A percentile compares a stretch with the other conserved stretches of the same genome.
phyloP scores from a whole-genome alignment of 2,888 invertebrate species.

The Lepidonotus clava region DNA sequence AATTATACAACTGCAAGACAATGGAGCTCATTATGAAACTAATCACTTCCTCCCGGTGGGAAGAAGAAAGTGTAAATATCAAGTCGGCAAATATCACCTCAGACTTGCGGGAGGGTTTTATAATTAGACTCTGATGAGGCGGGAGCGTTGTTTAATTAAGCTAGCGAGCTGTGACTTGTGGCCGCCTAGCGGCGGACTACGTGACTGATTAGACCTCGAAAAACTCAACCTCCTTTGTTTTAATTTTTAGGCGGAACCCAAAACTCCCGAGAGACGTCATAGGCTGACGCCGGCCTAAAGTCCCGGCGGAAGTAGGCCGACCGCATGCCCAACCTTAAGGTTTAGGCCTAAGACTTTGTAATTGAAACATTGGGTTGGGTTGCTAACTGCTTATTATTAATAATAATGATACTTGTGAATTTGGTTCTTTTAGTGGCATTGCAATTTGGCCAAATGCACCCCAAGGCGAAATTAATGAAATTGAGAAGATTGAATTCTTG shows the following conservation, averaged over 20 bases:
- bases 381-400: no score
- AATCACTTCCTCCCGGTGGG: conserved; percentile 23
- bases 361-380: no score
- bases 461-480: no score
- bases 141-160: not conserved
- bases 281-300: not conserved
- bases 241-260: not conserved
- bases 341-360: no score
- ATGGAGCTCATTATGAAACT: conserved; percentile 33
- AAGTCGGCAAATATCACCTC: conserved; percentile 9
- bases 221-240: not conserved
- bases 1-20: conserved; percentile 27
- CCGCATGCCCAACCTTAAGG: no score
- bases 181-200: not conserved
- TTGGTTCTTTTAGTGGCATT: no score
- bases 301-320: not conserved
- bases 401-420: no score
- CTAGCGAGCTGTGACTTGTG: not conserved
- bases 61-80: conserved; percentile 33
- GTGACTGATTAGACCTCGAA: not conserved
- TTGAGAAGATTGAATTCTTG: no score
- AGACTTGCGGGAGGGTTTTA: not conserved
- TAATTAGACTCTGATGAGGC: conserved; percentile 2
- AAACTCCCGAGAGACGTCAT: not conserved
- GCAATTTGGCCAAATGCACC: no score